Evolutionary conservation across 2,113 vertebrate genomes (phyloP), one percentile per base, ranked within the genome.

Genomic region (Clarias magur): DNA sequence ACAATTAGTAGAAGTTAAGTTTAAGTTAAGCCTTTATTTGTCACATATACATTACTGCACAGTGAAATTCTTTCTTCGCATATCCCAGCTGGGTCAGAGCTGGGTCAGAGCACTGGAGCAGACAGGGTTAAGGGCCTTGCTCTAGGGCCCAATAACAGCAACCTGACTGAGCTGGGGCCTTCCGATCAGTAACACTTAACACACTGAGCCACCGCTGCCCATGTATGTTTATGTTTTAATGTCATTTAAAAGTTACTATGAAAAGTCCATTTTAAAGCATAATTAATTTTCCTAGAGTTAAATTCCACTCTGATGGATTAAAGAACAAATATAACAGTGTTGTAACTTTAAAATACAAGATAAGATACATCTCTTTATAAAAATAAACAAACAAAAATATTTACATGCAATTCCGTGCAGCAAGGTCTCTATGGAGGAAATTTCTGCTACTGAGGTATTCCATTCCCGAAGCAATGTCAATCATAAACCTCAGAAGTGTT

Each of bases 381-480:
- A 42, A 4, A 42, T 42, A n/a, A 53, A 16, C 12, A 54, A 53
- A 76, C 5, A 78, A n/a, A 78, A 11, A 16, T 23, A 89, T 97
- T 92, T 93, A 99, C 98, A 99, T 99, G 97, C 98, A 99, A 90
- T 99, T 99, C 25, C 98, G 96, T 87, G 98, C 98, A 0, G 98
- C 98, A 90, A 99, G 91, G 91, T 99, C 98, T 21, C 98, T 95
- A 85, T 99, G 98, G 4, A 99, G 96, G 85, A 99, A 99, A 88
- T 96, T 96, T 60, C 95, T 96, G 48, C 94, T 94, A 90, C 98
- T 99, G 91, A 99, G 97, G 87, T 99, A 99, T 88, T 99, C 98
- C 98, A 99, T 99, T 13, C 98, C 98, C 80, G 93, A 91, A 59
- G 98, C 97, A 0, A 99, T 99, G 91, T 99, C 97, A 17, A 97